Evolutionary conservation across 2,113 vertebrate genomes (phyloP), one percentile per base, ranked within the genome.

Genomic region (Hemiscyllium ocellatum): DNA sequence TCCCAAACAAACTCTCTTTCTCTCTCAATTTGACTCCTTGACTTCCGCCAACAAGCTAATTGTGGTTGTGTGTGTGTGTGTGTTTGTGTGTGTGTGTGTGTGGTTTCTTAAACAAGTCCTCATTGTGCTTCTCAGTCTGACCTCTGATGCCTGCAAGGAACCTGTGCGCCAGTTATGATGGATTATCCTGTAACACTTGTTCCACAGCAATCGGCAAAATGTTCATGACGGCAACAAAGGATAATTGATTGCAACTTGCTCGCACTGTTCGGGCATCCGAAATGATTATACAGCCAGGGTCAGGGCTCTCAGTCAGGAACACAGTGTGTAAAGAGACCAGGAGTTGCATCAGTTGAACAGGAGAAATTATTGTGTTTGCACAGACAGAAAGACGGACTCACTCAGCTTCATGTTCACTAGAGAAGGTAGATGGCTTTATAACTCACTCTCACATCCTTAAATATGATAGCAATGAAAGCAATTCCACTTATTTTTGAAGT

Each of bases 11-110:
- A 87, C 37, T 42, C 37, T 83, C 80, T 87, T 50, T 87, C 12
- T 87, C 85, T 52, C 85, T 87, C 47, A 10, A 12, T 50, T 87
- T 87, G 47, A 50, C 37, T 87, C 42, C 47, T 93, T 95, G 42
- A 26, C 94, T 83, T 96, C 96, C 68, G 3, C 86, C 96, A 83
- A 83, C 4, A 7, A 37, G 20, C 80, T 83, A 83, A 83, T 83
- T 83, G 37, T 42, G 80, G 19, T 15, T 83, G 37, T 83, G 80
- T 83, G 5, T 83, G 80, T 83, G 42, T 83, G 42, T 29, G 4
- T 72, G 26, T 72, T 24, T 47, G 78, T 37, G 78, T 37, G 78
- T 4, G 29, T 83, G 78, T 0, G 78, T 20, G 78, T 5, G n/a
- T 42, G 42, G 26, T 29, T 52, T 52, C 26, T 52, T 52, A 22